A percentile compares a stretch with the other conserved stretches of the same genome.
Evolutionary conservation across 2,113 vertebrate genomes (phyloP).

Genomic region (Cololabis saira): DNA sequence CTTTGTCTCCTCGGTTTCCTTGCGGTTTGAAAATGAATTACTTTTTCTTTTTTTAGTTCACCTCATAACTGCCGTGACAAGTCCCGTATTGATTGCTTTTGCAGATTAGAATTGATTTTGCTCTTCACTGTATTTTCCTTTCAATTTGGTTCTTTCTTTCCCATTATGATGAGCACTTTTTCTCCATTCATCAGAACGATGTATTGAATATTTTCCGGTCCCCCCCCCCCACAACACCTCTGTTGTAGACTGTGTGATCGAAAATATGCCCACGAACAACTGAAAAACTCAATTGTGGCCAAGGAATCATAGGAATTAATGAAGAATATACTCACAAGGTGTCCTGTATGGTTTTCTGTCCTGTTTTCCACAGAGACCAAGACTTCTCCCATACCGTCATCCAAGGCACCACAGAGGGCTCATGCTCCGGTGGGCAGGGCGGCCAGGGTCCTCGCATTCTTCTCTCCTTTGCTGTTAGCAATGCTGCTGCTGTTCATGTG

Average conservation of each 20-base stretch:
- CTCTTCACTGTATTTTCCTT: constrained; percentile 58
- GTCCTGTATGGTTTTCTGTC: constrained; percentile 41
- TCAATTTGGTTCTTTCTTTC: constrained; percentile 46
- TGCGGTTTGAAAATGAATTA: constrained; percentile 18
- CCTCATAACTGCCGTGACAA: constrained; percentile 73
- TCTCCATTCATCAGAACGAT: constrained; percentile 53
- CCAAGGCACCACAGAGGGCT: constrained; percentile 71
- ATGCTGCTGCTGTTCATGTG: constrained; percentile 75
- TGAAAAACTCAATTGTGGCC: background rate
- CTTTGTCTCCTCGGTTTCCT: constrained; percentile 16
- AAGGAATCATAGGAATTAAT: background rate
- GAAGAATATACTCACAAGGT: constrained; percentile 16
- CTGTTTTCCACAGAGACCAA: constrained; percentile 60
- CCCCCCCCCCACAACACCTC: background rate
- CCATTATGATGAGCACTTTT: constrained; percentile 43
- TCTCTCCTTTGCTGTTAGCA: constrained; percentile 72
- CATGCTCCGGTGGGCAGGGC: constrained; percentile 70
- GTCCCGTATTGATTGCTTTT: constrained; percentile 65
- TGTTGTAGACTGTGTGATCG: constrained; percentile 3
- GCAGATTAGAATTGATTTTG: constrained; percentile 75
- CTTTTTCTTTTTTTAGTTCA: constrained; percentile 38
- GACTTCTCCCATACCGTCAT: constrained; percentile 74
- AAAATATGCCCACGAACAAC: background rate
- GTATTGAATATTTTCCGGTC: constrained; percentile 8
- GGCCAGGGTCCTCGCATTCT: constrained; percentile 58